Percentiles rank a stretch among this genome's conserved stretches.
phyloP scores from a whole-genome alignment of 1,140 invertebrate genomes.

The Ericerus pela region DNA sequence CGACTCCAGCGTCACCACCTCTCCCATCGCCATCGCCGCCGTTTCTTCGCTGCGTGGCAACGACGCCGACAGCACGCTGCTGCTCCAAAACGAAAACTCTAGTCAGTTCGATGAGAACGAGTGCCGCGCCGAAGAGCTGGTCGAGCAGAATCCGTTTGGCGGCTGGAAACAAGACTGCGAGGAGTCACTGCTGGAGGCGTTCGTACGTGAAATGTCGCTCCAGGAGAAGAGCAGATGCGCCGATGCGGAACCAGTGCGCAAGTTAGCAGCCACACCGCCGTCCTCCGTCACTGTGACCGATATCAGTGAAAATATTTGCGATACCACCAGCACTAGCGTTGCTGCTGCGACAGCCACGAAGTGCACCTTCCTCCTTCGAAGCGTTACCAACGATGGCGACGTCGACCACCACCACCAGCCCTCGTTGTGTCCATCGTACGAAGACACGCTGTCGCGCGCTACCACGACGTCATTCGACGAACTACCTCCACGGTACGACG shows the following conservation, averaged over 20 bases:
- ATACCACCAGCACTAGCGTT: background rate
- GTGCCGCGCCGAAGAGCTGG: background rate
- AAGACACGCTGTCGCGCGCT: too few relatives aligned
- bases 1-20: background rate
- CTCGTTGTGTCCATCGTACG: too few relatives aligned
- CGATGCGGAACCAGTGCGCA: too few relatives aligned
- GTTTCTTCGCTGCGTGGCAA: background rate
- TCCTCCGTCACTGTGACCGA: background rate
- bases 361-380: background rate
- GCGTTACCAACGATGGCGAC: background rate
- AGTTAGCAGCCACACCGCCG: too few relatives aligned
- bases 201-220: background rate
- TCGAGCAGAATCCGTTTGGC: background rate
- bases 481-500: conserved; percentile 12
- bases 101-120: too few relatives aligned
- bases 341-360: background rate
- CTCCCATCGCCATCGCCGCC: background rate
- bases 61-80: background rate
- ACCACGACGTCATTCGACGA: too few relatives aligned
- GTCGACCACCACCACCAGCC: background rate
- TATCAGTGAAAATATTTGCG: background rate
- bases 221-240: too few relatives aligned
- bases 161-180: background rate
- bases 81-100: background rate
- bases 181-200: background rate